Evolutionary conservation across 2,113 vertebrate species (phyloP).

Genomic region (Parotia lawesii): DNA sequence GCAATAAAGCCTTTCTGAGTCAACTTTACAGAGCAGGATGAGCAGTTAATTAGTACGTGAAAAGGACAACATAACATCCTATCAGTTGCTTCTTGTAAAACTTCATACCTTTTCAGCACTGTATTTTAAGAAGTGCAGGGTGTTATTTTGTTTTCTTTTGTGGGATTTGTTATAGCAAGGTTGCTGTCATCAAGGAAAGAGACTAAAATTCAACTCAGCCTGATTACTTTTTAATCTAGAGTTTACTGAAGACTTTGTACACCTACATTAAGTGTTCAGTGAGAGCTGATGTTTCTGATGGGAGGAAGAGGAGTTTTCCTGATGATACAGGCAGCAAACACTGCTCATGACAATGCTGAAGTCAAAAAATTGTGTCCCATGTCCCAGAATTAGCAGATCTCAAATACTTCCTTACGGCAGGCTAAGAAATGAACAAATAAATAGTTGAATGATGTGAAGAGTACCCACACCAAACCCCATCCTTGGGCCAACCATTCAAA

Average conservation of each 20-base stretch:
- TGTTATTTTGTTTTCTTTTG: not conserved
- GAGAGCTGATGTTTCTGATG: not conserved
- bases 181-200: not conserved
- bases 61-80: not conserved
- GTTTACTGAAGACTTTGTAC: not conserved
- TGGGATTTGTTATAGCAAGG: not conserved
- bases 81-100: not conserved
- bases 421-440: not conserved
- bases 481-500: not conserved
- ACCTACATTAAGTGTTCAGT: not conserved
- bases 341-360: not conserved
- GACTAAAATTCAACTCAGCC: not conserved
- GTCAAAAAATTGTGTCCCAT: not conserved
- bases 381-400: not conserved
- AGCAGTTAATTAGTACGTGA: not conserved
- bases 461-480: not conserved
- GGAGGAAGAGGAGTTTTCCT: not conserved
- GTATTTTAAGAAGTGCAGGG: not conserved
- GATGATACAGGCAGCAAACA: not conserved
- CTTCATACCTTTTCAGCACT: not conserved
- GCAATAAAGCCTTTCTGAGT: not conserved
- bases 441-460: not conserved
- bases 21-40: not conserved
- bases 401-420: not conserved
- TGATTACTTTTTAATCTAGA: not conserved